Evolutionary conservation across 2,888 invertebrate genomes (phyloP).

Genomic region (Eupithecia pulchellata): DNA sequence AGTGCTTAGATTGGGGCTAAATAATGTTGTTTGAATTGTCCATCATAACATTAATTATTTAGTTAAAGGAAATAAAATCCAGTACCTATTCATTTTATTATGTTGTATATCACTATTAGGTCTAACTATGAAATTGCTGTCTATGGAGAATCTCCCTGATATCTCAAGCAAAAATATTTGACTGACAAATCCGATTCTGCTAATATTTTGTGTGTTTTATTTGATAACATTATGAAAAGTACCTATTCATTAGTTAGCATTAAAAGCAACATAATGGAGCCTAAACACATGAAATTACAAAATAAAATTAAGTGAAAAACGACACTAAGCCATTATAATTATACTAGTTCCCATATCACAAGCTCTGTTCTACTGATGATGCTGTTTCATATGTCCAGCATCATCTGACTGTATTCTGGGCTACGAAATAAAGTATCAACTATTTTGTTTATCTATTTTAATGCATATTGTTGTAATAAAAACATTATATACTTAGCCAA

Average conservation of each 20-base stretch:
- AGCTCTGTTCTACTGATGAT: background rate
- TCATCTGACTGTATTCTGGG: background rate
- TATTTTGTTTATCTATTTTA: background rate
- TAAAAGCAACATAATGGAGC: no score
- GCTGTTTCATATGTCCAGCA: background rate
- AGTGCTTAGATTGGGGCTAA: background rate
- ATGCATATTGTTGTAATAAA: background rate
- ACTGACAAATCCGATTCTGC: no score
- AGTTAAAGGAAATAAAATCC: background rate
- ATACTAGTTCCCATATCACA: background rate
- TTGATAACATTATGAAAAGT: no score
- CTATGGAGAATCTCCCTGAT: no score
- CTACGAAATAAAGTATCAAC: background rate
- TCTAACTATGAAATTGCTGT: no score
- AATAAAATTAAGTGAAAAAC: no score
- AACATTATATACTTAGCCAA: background rate
- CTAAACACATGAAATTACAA: no score
- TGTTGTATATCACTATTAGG: background rate
- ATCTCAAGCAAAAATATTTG: no score
- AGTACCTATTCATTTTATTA: background rate
- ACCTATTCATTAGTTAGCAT: no score
- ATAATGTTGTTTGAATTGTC: background rate
- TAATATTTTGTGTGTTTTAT: no score
- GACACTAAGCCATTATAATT: no score
- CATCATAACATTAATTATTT: background rate